phyloP scores from a whole-genome alignment of 2,888 invertebrate genomes.

The Ethmia dodecea region DNA sequence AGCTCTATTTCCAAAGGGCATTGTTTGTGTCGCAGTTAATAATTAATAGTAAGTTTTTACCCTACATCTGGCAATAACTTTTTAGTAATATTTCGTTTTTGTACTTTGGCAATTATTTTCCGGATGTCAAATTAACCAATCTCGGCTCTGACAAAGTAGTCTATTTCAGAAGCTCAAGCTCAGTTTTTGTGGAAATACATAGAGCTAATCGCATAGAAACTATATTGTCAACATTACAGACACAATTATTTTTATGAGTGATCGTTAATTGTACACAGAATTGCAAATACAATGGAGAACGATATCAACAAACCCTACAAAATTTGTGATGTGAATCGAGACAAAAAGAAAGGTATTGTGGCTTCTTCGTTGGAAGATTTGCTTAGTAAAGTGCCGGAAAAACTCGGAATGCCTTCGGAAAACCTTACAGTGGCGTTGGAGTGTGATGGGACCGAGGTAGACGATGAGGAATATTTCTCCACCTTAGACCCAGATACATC shows the following conservation, averaged over 20 bases:
- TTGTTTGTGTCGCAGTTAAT: too few relatives aligned
- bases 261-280: constrained; percentile 12
- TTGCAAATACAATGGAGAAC: constrained; percentile 67
- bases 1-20: too few relatives aligned
- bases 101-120: not conserved
- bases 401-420: constrained; percentile 80
- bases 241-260: constrained; percentile 5
- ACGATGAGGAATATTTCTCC: constrained; percentile 96
- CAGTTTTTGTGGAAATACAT: too few relatives aligned
- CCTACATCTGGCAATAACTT: not conserved
- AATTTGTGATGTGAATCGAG: constrained; percentile 87
- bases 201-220: too few relatives aligned
- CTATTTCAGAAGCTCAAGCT: too few relatives aligned
- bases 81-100: not conserved
- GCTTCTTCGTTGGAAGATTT: constrained; percentile 88
- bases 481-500: constrained; percentile 92
- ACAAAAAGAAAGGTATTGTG: constrained; percentile 89
- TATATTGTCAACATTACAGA: not conserved
- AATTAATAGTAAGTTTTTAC: too few relatives aligned
- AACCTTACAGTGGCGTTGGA: constrained; percentile 91
- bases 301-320: constrained; percentile 83
- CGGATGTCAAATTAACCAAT: not conserved
- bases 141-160: too few relatives aligned
- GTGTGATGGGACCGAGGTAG: constrained; percentile 95
- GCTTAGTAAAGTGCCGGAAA: constrained; percentile 85